phyloP scores from a whole-genome alignment of 2,888 invertebrate species.

The Zeuzera pyrina region DNA sequence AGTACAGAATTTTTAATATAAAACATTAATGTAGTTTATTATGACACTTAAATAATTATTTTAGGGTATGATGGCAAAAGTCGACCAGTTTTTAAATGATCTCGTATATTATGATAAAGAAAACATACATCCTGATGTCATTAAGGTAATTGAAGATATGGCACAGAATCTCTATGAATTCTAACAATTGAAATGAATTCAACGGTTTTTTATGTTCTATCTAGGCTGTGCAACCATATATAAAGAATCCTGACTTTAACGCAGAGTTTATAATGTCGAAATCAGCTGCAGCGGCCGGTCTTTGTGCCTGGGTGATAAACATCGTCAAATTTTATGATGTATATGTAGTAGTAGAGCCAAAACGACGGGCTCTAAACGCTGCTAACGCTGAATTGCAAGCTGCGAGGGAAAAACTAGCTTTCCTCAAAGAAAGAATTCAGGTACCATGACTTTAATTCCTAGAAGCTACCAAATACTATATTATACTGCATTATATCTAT shows the following conservation, averaged over 20 bases:
- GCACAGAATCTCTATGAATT: neutral
- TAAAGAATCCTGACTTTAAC: constrained; percentile 84
- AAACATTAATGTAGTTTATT: constrained; percentile 4
- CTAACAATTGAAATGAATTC: neutral
- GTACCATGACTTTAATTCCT: no score
- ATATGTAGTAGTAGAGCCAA: constrained; percentile 93
- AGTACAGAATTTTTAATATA: neutral
- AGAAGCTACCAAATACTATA: no score
- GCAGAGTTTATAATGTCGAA: constrained; percentile 88
- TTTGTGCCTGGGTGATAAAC: constrained; percentile 96
- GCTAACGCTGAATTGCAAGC: constrained; percentile 89
- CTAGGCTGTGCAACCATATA: constrained; percentile 71
- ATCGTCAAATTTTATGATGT: constrained; percentile 92
- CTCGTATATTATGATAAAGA: constrained; percentile 93
- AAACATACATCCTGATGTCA: constrained; percentile 89
- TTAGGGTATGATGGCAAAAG: constrained; percentile 87
- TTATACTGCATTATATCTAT: no score
- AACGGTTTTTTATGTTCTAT: neutral
- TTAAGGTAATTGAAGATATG: constrained; percentile 74
- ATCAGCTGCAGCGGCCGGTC: constrained; percentile 92
- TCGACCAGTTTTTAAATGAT: constrained; percentile 88
- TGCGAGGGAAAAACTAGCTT: constrained; percentile 85
- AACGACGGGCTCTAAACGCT: constrained; percentile 86
- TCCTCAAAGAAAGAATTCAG: constrained; percentile 67
- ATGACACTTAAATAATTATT: constrained; percentile 13